Base-by-base conservation (phyloP, 2,888 invertebrate species). In the Drosophila borborema region DNA sequence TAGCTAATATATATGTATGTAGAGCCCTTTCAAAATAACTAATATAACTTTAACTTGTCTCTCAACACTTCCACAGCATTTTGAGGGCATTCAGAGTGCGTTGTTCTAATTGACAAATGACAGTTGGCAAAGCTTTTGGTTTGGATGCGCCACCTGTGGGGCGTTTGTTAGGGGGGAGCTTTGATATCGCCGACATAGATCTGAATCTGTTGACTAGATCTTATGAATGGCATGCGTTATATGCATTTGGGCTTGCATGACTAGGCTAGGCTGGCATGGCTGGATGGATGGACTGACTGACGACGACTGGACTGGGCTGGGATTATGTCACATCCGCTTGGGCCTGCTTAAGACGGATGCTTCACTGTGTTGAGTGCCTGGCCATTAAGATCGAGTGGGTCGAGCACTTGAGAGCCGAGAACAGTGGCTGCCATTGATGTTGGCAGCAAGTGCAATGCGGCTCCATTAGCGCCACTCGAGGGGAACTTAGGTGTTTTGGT, bases 321-420 rank as follows among this genome's bases (percentile, higher is more conserved):
- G 77, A 86, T 86, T 86, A 86, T 89, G 86, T 86, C 86, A 86
- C 89, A 86, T 86, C 86, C 86, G 86, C 74, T 84, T 78, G 64
- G 54, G 3, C 74, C 55, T 38, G 62, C 66, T 61, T 61, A 46
- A 63, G 64, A 54, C 64, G 77, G 66, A 64, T 67, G 81, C 66
- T 60, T 51, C 73, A 49, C 53, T 51, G 45, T 60, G 46, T 31
- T 74, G 56, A 70, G 80, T 82, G 84, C 70, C 75, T 74, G 59
- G 68, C 80, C 83, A 88, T 84, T 78, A 75, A 62, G 71, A 65
- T 73, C 74, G 72, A 78, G 69, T 73, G 70, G 34, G 40, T 36
- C n/a, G 49, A 51, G 74, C 54, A 61, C 60, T 72, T 63, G 69
- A 68, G 54, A 31, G 51, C 53, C 16, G 55, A 41, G 55, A 18